phyloP scores from a whole-genome alignment of 2,113 vertebrate genomes.

The Falco punctatus region DNA sequence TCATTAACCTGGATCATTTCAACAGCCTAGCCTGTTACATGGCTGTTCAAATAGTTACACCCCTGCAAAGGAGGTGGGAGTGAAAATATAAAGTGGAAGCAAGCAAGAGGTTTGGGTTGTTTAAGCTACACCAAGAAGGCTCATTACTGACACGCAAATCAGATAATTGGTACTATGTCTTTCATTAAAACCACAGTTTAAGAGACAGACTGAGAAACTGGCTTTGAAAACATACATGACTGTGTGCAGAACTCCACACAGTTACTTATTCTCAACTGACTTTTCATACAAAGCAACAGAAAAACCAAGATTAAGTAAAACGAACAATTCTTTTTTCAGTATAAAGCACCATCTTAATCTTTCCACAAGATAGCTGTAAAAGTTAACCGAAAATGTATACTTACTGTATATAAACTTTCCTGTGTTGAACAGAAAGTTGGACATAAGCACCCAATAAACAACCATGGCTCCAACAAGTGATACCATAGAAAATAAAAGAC shows the following conservation, averaged over 20 bases:
- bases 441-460: conserved; percentile 99
- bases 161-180: neutral
- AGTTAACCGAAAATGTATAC: conserved; percentile 43
- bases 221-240: neutral
- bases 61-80: neutral
- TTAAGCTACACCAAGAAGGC: neutral
- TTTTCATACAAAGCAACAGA: neutral
- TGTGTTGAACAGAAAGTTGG: conserved; percentile 95
- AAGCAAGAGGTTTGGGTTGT: neutral
- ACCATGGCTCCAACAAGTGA: conserved; percentile 96
- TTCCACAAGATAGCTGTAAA: neutral
- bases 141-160: neutral
- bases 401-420: conserved; percentile 96
- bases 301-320: neutral
- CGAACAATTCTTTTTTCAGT: neutral
- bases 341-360: neutral
- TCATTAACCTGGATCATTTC: neutral
- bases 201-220: neutral
- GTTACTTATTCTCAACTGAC: neutral
- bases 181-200: neutral
- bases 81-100: neutral
- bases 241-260: neutral
- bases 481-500: conserved; percentile 92
- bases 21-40: neutral
- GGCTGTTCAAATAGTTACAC: neutral